Evolutionary conservation across 2,113 vertebrate species (phyloP).

Genomic region (Strigops habroptila): DNA sequence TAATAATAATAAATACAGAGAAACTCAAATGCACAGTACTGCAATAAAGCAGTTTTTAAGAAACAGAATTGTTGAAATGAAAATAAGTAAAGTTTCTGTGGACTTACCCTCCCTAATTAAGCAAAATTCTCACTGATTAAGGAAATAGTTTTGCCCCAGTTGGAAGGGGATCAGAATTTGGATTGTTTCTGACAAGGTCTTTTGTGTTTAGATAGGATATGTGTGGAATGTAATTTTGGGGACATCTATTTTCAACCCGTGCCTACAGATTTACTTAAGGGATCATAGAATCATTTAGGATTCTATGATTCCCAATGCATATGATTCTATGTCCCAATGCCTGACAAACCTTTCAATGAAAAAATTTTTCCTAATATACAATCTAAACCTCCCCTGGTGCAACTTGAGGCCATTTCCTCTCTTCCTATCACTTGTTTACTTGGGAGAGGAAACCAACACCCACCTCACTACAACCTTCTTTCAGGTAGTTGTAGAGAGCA

Average conservation of each 20-base stretch:
- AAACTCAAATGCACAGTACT: background rate
- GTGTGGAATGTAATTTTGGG: background rate
- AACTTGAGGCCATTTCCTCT: background rate
- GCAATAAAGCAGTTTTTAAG: background rate
- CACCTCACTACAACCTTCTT: background rate
- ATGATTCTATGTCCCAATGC: background rate
- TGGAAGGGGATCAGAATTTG: background rate
- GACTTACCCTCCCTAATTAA: background rate
- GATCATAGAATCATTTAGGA: background rate
- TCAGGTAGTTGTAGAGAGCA: background rate
- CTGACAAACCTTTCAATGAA: background rate
- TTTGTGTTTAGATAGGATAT: background rate
- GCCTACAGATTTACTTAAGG: background rate
- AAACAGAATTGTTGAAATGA: background rate
- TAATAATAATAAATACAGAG: slow-evolving; percentile 15
- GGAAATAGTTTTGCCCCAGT: background rate
- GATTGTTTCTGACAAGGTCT: background rate
- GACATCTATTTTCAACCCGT: background rate
- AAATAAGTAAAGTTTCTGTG: background rate
- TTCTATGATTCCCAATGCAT: too few relatives aligned
- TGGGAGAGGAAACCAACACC: background rate
- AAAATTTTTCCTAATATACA: background rate
- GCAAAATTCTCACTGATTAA: background rate
- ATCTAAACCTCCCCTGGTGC: background rate
- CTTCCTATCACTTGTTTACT: background rate